phyloP scores from a whole-genome alignment of 2,113 vertebrate species.

The Dipodomys spectabilis region DNA sequence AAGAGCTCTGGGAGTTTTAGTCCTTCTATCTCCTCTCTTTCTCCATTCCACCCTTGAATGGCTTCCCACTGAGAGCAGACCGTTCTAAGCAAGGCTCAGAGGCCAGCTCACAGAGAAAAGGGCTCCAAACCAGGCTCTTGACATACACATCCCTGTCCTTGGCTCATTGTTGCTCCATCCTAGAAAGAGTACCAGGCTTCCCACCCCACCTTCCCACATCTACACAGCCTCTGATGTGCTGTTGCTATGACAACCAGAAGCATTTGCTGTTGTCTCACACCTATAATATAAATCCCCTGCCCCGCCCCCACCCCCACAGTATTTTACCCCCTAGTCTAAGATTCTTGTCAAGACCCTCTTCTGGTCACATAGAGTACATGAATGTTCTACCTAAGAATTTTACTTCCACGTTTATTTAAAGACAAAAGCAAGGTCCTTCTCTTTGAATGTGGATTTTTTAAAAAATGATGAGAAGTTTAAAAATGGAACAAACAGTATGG shows the following conservation, averaged over 20 bases:
- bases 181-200: constrained; percentile 33
- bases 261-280: constrained; percentile 61
- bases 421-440: not conserved
- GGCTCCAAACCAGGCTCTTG: constrained; percentile 24
- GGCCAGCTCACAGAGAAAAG: not conserved
- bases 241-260: constrained; percentile 71
- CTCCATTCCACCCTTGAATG: not conserved
- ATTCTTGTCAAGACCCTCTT: constrained; percentile 39
- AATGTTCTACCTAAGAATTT: not conserved
- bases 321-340: not conserved
- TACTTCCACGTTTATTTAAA: constrained; percentile 1
- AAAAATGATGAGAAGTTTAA: not conserved
- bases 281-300: not conserved
- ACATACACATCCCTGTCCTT: constrained; percentile 48
- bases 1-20: not conserved
- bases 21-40: not conserved
- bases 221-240: constrained; percentile 23
- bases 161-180: constrained; percentile 27
- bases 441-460: not conserved
- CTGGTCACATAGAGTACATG: not conserved
- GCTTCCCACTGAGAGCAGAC: not conserved
- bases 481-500: not conserved
- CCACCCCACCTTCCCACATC: constrained; percentile 10
- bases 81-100: not conserved
- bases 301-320: not conserved